A percentile compares a stretch with the other conserved stretches of the same genome.
Evolutionary conservation across 1,140 invertebrate genomes (phyloP).

Genomic region (Anthonomus grandis): DNA sequence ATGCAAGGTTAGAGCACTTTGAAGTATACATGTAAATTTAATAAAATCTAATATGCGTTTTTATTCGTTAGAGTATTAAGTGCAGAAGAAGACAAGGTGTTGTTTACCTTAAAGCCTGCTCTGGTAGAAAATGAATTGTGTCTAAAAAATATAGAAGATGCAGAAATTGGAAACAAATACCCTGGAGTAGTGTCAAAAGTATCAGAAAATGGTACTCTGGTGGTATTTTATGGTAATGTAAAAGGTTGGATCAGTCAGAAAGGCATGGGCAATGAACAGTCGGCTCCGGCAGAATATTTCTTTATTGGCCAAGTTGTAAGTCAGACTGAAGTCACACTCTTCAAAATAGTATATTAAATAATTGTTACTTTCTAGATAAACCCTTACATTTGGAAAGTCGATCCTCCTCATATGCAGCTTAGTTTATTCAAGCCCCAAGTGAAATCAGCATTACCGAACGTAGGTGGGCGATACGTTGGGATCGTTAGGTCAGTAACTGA

Average conservation of each 20-base stretch:
- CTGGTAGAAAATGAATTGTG: conserved; percentile 53
- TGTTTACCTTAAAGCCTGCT: conserved; percentile 59
- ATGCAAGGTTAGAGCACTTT: conserved; percentile 41
- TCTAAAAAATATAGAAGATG: conserved; percentile 51
- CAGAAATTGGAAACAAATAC: conserved; percentile 52
- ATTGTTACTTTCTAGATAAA: conserved; percentile 9
- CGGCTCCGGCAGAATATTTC: conserved; percentile 52
- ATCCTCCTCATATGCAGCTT: neutral
- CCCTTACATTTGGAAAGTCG: conserved; percentile 11
- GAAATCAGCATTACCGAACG: conserved; percentile 12
- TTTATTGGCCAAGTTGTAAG: conserved; percentile 61
- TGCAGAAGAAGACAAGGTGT: conserved; percentile 20
- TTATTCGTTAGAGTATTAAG: too few relatives aligned
- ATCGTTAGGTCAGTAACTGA: conserved; percentile 40
- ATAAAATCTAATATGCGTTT: too few relatives aligned
- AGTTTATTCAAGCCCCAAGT: conserved; percentile 4
- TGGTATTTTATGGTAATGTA: conserved; percentile 60
- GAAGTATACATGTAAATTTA: conserved; percentile 2
- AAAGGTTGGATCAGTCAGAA: conserved; percentile 56
- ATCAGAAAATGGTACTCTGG: conserved; percentile 51
- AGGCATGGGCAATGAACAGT: conserved; percentile 40
- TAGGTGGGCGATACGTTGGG: conserved; percentile 44
- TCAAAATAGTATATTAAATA: neutral
- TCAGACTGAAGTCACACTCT: conserved; percentile 11
- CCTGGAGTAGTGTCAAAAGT: conserved; percentile 56